Conservation (phyloP, 2,113 vertebrate species). For the Scatophagus argus region DNA sequence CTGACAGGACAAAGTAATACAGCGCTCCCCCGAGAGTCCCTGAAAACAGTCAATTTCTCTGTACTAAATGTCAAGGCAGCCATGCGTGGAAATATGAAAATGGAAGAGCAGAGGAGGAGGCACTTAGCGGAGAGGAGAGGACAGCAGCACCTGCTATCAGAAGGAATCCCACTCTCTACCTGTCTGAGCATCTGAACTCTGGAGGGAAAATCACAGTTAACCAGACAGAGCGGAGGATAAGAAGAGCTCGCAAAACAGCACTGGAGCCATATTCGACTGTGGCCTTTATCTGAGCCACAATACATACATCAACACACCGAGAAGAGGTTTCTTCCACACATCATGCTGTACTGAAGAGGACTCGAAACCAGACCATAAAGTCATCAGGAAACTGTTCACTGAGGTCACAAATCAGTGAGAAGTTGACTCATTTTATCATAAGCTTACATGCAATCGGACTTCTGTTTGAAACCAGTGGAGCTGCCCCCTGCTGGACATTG, state of each 20-base stretch:
- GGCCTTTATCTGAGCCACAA: background rate
- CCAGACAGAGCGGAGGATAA: background rate
- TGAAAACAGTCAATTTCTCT: conserved; percentile 74
- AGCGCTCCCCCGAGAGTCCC: conserved; percentile 72
- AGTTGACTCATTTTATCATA: too few species aligned
- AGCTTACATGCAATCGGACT: too few species aligned
- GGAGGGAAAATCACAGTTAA: conserved; percentile 23
- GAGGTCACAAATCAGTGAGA: too few species aligned
- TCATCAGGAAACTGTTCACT: too few species aligned
- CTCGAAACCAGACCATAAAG: too few species aligned
- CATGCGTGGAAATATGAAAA: conserved; percentile 76
- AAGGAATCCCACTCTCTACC: conserved; percentile 26
- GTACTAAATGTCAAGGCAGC: conserved; percentile 81
- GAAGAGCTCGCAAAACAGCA: background rate
- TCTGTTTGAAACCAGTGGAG: too few species aligned
- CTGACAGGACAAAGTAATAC: conserved; percentile 79
- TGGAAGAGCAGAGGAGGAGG: conserved; percentile 59
- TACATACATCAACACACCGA: too few species aligned
- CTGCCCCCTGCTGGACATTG: too few species aligned
- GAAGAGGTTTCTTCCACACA: too few species aligned
- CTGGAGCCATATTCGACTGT: background rate
- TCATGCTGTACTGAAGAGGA: too few species aligned
- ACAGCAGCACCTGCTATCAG: conserved; percentile 62
- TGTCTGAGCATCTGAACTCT: conserved; percentile 44
- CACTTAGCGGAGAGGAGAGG: conserved; percentile 62